phyloP scores from a whole-genome alignment of 2,113 vertebrate genomes.

The Oreochromis spilurus region DNA sequence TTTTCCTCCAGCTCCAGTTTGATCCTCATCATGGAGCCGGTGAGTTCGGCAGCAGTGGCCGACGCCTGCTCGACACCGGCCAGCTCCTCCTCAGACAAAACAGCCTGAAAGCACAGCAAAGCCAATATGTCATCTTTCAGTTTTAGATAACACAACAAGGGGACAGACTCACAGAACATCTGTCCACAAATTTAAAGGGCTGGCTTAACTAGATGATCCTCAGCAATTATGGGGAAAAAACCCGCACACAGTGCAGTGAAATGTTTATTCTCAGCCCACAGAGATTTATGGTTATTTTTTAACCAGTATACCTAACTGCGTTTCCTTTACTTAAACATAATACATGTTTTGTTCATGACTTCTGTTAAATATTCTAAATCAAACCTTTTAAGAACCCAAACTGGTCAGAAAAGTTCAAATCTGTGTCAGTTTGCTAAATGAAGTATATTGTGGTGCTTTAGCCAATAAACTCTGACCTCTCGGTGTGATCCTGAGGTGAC shows the following conservation, averaged over 20 bases:
- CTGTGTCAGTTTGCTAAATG: background rate
- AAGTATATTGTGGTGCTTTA: rapidly evolving
- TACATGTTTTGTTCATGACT: background rate
- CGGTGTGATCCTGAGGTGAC: slow-evolving; percentile 75
- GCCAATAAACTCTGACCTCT: slow-evolving; percentile 68
- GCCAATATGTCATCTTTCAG: background rate
- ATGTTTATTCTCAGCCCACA: background rate
- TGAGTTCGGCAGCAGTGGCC: slow-evolving; percentile 79
- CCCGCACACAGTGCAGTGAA: background rate
- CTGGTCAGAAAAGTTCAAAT: background rate
- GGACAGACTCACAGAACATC: background rate
- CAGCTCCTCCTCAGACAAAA: slow-evolving; percentile 79
- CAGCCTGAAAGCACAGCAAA: slow-evolving; percentile 56
- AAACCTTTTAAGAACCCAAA: background rate
- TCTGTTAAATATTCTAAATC: background rate
- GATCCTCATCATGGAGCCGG: slow-evolving; percentile 79
- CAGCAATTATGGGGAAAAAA: background rate
- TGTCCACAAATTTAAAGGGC: background rate
- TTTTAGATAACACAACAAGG: background rate
- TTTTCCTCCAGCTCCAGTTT: slow-evolving; percentile 91
- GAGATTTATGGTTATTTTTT: background rate
- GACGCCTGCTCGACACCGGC: slow-evolving; percentile 74
- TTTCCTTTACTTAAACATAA: background rate
- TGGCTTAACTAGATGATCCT: background rate
- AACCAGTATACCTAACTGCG: background rate